Evolutionary conservation across 2,888 invertebrate genomes (phyloP), one percentile per base, ranked within the genome.

Genomic region (Stenodema calcarata): DNA sequence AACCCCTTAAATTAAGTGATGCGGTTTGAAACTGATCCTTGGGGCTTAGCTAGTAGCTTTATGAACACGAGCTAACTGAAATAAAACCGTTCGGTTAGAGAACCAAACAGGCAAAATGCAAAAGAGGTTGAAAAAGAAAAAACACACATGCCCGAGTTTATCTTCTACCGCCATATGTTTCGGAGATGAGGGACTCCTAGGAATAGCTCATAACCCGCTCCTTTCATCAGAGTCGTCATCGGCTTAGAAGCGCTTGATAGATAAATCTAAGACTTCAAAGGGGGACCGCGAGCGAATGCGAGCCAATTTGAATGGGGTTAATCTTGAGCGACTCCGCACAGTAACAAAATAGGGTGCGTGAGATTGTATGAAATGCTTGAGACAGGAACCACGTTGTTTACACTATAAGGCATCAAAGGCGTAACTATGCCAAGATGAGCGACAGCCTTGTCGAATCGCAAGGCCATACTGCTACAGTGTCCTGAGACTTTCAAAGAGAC

Each of bases 51-150:
- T 62, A 18, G 62, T 23, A 62, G 27, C 62, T 62, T 62, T 62
- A 62, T 62, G 62, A 62, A 62, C 62, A 62, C 62, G 62, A 62
- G 62, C 62, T 62, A 62, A 62, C 62, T 62, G 62, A 62, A 62
- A 62, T 62, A 62, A 62, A 62, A 62, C 7, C 62, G 62, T 62
- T 23, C 11, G 62, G 27, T 9, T n/a, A 18, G 50, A 18, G 50
- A 18, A 50, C 50, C 50, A 23, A 18, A n/a, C n/a, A 62, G 62
- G 62, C 23, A 9, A 35, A 35, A 62, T 62, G 62, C 62, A 23
- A 62, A 62, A 23, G 62, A 23, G 62, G 27, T 18, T 62, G 9
- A 23, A 23, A 62, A 62, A 35, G n/a, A 62, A 62, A 62, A 62
- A 23, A 62, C 62, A 62, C 62, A 62, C 23, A 62, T 62, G 62